Evolutionary conservation across 2,113 vertebrate species (phyloP), one percentile per base, ranked within the genome.

Genomic region (Gobiocypris rarus): DNA sequence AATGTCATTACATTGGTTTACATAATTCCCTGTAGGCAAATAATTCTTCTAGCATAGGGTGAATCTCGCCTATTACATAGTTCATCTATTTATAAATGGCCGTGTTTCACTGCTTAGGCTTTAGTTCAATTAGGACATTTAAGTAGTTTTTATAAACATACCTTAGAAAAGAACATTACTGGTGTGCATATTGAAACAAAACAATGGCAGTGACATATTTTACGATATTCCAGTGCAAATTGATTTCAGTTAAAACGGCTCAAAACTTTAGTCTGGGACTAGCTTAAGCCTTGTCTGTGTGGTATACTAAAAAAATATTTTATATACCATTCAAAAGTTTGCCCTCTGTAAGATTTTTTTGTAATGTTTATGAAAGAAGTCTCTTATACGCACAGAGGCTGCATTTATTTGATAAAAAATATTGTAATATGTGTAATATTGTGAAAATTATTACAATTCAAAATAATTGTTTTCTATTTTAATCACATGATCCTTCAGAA

Each of bases 11-110:
- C 28, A 22, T 41, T 38, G 15, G 45, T 56, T 43, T 26, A 65
- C 71, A 83, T 74, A 11, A 81, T 75, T 80, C 34, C 85, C 31
- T 67, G 75, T 67, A 58, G 45, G 67, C 41, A 41, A 83, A 67
- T 56, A 5, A 48, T 74, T 67, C 38, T 67, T 67, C 28, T 61
- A 24, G 22, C 14, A 52, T 19, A 54, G 28, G 9, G 15, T 3
- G 4, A 22, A 75, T 75, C 38, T 71, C 22, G n/a, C 22, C 19
- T 19, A 9, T 34, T 3, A 67, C 19, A 70, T 70, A 22, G 22
- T 70, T 41, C 5, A 69, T 22, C 38, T 38, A 38, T 38, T 38
- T 38, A 38, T 38, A 38, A 38, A 38, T 38, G 38, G 38, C 38
- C 38, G 6, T 5, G 38, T 38, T 38, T 38, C 38, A 38, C 38